phyloP scores from a whole-genome alignment of 2,797 vertebrate species.

The Scarus forsteni region DNA sequence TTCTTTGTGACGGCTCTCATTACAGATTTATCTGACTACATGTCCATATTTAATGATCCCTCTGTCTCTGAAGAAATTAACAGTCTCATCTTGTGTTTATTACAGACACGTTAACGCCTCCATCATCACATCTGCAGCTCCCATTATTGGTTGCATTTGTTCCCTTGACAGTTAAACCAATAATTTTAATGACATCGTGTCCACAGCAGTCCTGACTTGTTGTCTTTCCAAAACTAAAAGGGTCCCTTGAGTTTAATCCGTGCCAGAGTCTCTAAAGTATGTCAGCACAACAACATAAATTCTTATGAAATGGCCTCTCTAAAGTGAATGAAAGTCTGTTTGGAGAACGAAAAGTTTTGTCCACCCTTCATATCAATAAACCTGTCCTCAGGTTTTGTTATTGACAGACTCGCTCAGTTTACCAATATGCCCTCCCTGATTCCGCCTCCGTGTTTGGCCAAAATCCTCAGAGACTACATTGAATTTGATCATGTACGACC shows the following conservation, averaged over 20 bases:
- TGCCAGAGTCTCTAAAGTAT: background rate
- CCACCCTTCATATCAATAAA: conserved; percentile 22
- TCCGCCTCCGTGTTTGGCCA: too few relatives aligned
- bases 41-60: conserved; percentile 46
- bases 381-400: conserved; percentile 11
- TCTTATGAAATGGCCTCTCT: background rate
- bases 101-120: conserved; percentile 38
- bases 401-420: conserved; percentile 11
- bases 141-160: conserved; percentile 39
- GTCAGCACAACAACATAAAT: background rate
- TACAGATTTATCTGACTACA: conserved; percentile 30
- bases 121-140: conserved; percentile 38
- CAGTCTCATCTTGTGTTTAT: conserved; percentile 48
- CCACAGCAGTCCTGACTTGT: background rate
- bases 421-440: background rate
- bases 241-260: conserved; percentile 2
- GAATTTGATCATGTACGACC: too few relatives aligned
- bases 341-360: conserved; percentile 7
- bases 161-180: conserved; percentile 32
- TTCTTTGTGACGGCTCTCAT: conserved; percentile 11
- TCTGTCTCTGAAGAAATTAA: conserved; percentile 37
- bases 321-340: background rate
- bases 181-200: conserved; percentile 41
- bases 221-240: conserved; percentile 21
- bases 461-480: too few relatives aligned